These are phyloP conservation scores for Eurytoma californica DNA, from an alignment of 2,888 invertebrate species.

Conservation along the genomic window DNA sequence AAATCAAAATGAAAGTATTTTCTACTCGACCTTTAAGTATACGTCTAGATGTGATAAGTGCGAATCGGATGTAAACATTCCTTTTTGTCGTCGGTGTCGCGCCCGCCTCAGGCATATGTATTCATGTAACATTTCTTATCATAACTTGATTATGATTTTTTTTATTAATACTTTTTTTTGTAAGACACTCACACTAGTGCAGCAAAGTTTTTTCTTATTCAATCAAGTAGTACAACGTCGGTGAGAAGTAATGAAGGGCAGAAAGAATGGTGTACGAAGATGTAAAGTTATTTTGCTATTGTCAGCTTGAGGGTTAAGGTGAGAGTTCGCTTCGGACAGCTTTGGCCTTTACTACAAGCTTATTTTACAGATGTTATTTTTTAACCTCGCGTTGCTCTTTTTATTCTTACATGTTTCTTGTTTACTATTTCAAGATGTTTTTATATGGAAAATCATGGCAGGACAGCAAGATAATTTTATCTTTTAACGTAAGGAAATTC, in stretches of 20 bases:
- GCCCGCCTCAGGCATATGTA: conserved; percentile 46
- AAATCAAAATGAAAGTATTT: conserved; percentile 56
- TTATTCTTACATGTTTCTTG: conserved; percentile 49
- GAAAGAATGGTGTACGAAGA: conserved; percentile 21
- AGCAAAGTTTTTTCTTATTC: conserved; percentile 39
- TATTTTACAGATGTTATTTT: conserved; percentile 52
- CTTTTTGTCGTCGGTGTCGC: conserved; percentile 53
- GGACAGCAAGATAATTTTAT: conserved; percentile 48
- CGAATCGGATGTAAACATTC: conserved; percentile 56
- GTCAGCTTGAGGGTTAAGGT: conserved; percentile 53
- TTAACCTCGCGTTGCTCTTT: conserved; percentile 52
- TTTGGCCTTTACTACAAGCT: conserved; percentile 54
- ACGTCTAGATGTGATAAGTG: conserved; percentile 56
- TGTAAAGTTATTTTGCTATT: conserved; percentile 55
- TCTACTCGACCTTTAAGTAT: conserved; percentile 53
- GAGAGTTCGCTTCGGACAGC: conserved; percentile 52
- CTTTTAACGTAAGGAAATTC: conserved; percentile 46
- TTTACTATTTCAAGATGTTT: conserved; percentile 42
- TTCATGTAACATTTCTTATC: conserved; percentile 46
- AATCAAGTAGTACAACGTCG: conserved; percentile 39
- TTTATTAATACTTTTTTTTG: conserved; percentile 14
- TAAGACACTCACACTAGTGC: conserved; percentile 38
- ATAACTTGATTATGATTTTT: conserved; percentile 40
- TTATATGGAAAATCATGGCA: conserved; percentile 46
- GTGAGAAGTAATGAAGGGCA: conserved; percentile 8